Conservation (phyloP, 1,140 invertebrate genomes). For the Drosophila ogumai region DNA sequence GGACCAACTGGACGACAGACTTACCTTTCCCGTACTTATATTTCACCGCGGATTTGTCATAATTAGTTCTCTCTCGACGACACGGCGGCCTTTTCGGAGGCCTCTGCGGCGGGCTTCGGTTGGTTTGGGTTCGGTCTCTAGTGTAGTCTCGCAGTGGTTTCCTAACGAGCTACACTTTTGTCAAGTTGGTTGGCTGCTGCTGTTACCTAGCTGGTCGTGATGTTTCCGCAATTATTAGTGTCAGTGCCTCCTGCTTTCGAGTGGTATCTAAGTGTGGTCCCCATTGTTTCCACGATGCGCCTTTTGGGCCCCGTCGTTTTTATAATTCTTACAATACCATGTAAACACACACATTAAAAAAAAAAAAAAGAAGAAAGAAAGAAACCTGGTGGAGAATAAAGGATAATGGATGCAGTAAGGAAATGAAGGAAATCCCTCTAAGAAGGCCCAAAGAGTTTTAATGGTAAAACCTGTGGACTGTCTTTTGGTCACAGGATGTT, state of each 20-base stretch:
- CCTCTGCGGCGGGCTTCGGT: neutral
- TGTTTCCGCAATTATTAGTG: slow-evolving; percentile 80
- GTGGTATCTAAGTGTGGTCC: slow-evolving; percentile 63
- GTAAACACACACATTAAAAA: slow-evolving; percentile 38
- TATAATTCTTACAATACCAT: slow-evolving; percentile 68
- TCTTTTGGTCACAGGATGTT: neutral
- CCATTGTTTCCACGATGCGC: slow-evolving; percentile 74
- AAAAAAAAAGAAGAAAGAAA: neutral
- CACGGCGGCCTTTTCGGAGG: slow-evolving; percentile 49
- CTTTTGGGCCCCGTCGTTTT: slow-evolving; percentile 77
- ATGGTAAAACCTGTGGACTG: neutral
- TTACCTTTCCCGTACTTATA: slow-evolving; percentile 62
- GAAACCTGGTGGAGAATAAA: slow-evolving; percentile 7
- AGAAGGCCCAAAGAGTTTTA: slow-evolving; percentile 5
- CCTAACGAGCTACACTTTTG: slow-evolving; percentile 71
- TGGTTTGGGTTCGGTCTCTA: slow-evolving; percentile 8
- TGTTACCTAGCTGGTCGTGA: slow-evolving; percentile 53
- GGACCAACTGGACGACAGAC: slow-evolving; percentile 45
- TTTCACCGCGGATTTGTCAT: slow-evolving; percentile 75
- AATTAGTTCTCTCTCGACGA: slow-evolving; percentile 77
- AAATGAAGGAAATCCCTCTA: slow-evolving; percentile 21
- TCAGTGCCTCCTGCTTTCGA: slow-evolving; percentile 63
- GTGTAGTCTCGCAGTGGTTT: slow-evolving; percentile 44
- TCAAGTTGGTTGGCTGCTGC: slow-evolving; percentile 57
- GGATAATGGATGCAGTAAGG: slow-evolving; percentile 28